Evolutionary conservation across 2,888 invertebrate species (phyloP).

Genomic region (Trachelus iudaicus): DNA sequence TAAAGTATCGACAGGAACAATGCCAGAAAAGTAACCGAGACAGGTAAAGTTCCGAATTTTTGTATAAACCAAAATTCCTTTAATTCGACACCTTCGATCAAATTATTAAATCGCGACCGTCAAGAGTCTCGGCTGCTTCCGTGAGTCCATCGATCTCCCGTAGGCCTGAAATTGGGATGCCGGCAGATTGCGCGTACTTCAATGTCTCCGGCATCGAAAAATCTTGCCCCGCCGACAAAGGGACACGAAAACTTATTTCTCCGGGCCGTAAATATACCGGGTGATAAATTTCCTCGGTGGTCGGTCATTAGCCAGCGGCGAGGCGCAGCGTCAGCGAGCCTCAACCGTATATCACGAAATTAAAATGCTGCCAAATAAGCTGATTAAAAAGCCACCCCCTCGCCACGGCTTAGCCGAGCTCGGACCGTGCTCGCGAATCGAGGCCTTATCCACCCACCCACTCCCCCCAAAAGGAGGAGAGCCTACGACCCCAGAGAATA

Average conservation of each 20-base stretch:
- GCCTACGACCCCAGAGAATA: constrained; percentile 12
- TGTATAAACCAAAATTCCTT: not conserved
- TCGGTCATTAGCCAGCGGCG: constrained; percentile 36
- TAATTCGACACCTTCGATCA: too few species aligned
- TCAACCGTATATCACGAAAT: constrained; percentile 34
- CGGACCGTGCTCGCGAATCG: not conserved
- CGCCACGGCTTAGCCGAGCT: not conserved
- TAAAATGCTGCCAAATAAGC: constrained; percentile 42
- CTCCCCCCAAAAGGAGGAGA: constrained; percentile 1
- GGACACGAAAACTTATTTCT: constrained; percentile 17
- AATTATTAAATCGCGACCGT: too few species aligned
- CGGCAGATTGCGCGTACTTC: not conserved
- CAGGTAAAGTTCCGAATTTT: too few species aligned
- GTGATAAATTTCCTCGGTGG: constrained; percentile 35
- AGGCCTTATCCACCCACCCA: not conserved
- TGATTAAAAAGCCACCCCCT: constrained; percentile 32
- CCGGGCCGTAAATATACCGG: constrained; percentile 22
- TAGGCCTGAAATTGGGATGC: not conserved
- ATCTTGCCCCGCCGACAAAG: not conserved
- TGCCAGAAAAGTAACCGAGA: too few species aligned
- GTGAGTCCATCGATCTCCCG: too few species aligned
- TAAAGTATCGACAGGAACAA: too few species aligned
- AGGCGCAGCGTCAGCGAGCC: constrained; percentile 37
- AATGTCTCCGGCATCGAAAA: not conserved
- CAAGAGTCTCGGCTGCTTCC: too few species aligned